phyloP scores from a whole-genome alignment of 2,888 invertebrate genomes.

The Oscheius sp. region DNA sequence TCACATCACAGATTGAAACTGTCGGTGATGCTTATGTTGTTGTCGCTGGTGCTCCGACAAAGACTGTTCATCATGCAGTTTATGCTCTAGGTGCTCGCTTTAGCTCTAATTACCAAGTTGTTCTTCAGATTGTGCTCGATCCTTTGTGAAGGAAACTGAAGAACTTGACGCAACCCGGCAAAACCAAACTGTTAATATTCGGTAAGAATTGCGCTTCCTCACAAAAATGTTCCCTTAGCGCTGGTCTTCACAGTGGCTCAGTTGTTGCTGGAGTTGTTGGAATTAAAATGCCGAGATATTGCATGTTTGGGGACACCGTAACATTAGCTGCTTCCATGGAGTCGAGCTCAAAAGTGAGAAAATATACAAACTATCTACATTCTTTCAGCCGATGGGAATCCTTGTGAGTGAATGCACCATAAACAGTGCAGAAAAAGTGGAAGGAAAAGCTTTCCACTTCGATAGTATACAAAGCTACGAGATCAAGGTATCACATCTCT shows the following conservation, averaged over 20 bases:
- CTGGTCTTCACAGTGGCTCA: conserved; percentile 88
- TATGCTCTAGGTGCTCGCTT: conserved; percentile 64
- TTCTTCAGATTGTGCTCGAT: conserved; percentile 64
- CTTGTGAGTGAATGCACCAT: conserved; percentile 88
- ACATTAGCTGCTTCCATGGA: conserved; percentile 93
- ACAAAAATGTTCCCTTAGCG: conserved; percentile 32
- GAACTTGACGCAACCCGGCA: conserved; percentile 20
- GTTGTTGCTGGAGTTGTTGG: conserved; percentile 94
- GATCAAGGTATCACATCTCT: conserved; percentile 38
- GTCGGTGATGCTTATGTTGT: conserved; percentile 99
- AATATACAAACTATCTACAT: not conserved
- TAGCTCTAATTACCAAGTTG: too few relatives aligned
- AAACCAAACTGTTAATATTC: conserved; percentile 24
- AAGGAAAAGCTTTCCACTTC: conserved; percentile 49
- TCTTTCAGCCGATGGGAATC: conserved; percentile 84
- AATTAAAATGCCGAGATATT: conserved; percentile 88
- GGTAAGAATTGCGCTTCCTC: conserved; percentile 1
- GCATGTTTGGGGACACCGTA: conserved; percentile 82
- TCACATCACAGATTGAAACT: conserved; percentile 84
- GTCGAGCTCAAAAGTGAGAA: conserved; percentile 35
- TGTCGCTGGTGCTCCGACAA: conserved; percentile 92
- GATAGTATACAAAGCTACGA: conserved; percentile 35
- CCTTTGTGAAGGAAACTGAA: conserved; percentile 42
- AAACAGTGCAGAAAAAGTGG: conserved; percentile 77
- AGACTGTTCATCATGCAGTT: conserved; percentile 89